Percentiles rank a stretch among this genome's conserved stretches.
Conservation (phyloP, 2,113 vertebrate species). For the Oryctolagus cuniculus region DNA sequence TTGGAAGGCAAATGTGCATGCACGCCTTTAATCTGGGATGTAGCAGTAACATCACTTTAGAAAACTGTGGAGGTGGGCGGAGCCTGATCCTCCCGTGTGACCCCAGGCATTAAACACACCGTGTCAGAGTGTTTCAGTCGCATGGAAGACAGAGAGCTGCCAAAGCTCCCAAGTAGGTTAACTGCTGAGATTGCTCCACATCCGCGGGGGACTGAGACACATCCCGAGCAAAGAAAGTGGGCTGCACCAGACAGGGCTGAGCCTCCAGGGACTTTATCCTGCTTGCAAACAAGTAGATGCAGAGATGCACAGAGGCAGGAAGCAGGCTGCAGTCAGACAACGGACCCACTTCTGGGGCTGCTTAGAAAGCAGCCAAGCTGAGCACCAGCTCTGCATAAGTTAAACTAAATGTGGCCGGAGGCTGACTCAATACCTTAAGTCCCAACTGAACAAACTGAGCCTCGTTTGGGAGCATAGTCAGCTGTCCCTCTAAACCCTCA, state of each 20-base stretch:
- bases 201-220: neutral
- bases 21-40: neutral
- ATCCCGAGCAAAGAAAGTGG: neutral
- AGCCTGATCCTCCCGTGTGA: neutral
- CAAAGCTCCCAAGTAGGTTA: too few species aligned
- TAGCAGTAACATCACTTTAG: neutral
- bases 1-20: neutral
- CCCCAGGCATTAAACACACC: neutral
- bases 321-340: neutral
- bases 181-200: too few species aligned
- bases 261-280: neutral
- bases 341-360: rapidly evolving
- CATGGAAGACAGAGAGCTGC: too few species aligned
- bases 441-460: neutral
- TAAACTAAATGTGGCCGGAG: neutral
- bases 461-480: neutral
- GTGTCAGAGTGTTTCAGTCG: too few species aligned
- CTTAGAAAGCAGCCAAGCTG: neutral
- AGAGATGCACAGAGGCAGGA: neutral
- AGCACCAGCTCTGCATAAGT: neutral
- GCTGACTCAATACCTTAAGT: neutral
- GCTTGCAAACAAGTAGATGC: neutral
- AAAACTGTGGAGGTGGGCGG: neutral
- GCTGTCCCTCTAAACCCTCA: neutral
- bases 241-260: neutral